Evolutionary conservation across 2,113 vertebrate species (phyloP).

Genomic region (Gnathonemus longibarbis): DNA sequence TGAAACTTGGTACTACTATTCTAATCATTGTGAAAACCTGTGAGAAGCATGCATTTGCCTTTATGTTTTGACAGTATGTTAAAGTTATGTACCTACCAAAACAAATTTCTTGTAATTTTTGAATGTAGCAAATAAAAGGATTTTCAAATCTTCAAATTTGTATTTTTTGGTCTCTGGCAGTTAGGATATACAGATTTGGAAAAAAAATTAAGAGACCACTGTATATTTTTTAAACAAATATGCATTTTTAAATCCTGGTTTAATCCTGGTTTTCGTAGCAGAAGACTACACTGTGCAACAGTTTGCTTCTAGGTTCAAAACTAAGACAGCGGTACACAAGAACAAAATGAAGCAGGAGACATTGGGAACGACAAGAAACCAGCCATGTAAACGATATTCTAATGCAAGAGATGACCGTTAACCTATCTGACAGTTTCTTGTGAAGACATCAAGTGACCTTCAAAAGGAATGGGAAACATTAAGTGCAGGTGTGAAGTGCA

Average conservation of each 20-base stretch:
- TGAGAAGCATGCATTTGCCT: not conserved
- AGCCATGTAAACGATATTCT: no score
- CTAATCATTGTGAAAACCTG: not conserved
- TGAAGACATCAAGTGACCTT: no score
- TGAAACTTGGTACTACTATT: not conserved
- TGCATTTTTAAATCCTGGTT: not conserved
- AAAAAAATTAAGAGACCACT: not conserved
- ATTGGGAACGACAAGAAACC: no score
- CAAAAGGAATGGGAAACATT: no score
- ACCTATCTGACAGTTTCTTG: no score
- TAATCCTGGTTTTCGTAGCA: not conserved
- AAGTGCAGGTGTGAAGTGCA: no score
- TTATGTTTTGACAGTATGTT: not conserved
- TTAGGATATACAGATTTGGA: not conserved
- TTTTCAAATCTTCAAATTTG: not conserved
- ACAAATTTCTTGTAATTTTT: not conserved
- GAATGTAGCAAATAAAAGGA: not conserved
- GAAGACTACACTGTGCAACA: not conserved
- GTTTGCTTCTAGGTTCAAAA: not conserved
- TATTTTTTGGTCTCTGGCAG: not conserved
- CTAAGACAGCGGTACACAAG: no score
- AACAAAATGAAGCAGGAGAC: no score
- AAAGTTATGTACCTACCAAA: not conserved
- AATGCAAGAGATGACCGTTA: no score
- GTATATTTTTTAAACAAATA: not conserved